Evolutionary conservation across 2,797 vertebrate genomes (phyloP), one percentile per base, ranked within the genome.

Genomic region (Typhlichthys eigenmanni): DNA sequence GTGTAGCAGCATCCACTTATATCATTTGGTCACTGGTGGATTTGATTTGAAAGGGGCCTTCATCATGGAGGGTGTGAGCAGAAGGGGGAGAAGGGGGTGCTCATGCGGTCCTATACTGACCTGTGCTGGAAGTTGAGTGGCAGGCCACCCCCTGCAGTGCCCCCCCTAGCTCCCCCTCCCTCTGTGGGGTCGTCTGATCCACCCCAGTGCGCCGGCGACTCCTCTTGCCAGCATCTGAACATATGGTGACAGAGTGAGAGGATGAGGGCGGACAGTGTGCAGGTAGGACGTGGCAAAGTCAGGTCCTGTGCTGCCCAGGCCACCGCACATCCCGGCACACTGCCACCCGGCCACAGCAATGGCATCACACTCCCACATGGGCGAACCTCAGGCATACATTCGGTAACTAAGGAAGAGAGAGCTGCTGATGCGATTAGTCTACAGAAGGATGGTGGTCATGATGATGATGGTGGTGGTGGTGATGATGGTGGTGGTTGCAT

Each of bases 91-190:
- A 86, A 84, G 85, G 82, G 86, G 88, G 89, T 87, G 89, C 83
- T 90, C 89, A 90, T 91, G 89, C 89, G 87, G 90, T 91, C 90
- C 91, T 88, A 85, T 92, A 93, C 92, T 93, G 90, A 93, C 92
- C 92, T 93, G 91, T 93, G 90, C 88, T 94, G 91, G 91, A 93
- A 93, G 92, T 93, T 92, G 92, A 93, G 89, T 87, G 91, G 90
- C 89, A 93, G 90, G 89, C 89, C 91, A 88, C 90, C 90, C 91
- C 91, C 91, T 89, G 90, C 89, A 79, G 89, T 87, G 88, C 91
- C 90, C 91, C 91, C 91, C 92, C 91, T 91, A 90, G 91, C 89
- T 90, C 89, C 92, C 91, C 92, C 91, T 92, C 91, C 90, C 88
- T 92, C 91, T 88, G 90, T 87, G 87, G 92, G 90, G 88, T 91